Percentiles rank a stretch among this genome's conserved stretches.
Conservation (phyloP, 2,888 invertebrate genomes). For the Digitonthophagus gazella region DNA sequence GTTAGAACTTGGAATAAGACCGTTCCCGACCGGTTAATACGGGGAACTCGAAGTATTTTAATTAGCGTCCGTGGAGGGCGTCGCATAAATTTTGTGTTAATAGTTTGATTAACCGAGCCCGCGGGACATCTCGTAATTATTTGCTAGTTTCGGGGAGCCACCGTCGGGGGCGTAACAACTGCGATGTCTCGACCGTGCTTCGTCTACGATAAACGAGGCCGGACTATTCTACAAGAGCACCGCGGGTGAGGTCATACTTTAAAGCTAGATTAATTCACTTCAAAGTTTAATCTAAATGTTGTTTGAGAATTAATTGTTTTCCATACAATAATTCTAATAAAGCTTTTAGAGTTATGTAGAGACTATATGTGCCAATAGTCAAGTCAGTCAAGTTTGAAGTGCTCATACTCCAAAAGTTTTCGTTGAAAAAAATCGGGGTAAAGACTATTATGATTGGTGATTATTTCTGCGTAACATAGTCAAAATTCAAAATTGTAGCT, state of each 20-base stretch:
- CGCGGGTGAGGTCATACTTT: not conserved
- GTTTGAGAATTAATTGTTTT: too few relatives aligned
- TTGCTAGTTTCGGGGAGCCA: not conserved
- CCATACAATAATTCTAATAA: too few relatives aligned
- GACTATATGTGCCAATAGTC: too few relatives aligned
- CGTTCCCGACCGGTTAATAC: not conserved
- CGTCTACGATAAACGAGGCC: not conserved
- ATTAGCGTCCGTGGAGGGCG: not conserved
- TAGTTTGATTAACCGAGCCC: not conserved
- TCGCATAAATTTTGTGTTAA: not conserved
- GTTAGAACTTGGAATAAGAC: not conserved
- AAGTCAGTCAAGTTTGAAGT: too few relatives aligned
- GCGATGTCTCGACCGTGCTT: not conserved
- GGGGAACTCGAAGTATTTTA: not conserved
- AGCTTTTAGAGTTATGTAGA: too few relatives aligned
- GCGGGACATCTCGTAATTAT: not conserved
- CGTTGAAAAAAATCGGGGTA: too few relatives aligned
- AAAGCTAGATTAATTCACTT: not conserved
- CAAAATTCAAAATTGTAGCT: too few relatives aligned
- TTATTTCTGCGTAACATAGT: too few relatives aligned
- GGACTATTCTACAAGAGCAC: not conserved
- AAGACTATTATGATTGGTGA: too few relatives aligned
- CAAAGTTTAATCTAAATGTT: not conserved
- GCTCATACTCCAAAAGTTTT: too few relatives aligned
- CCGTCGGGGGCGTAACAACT: not conserved